Evolutionary conservation across 2,888 invertebrate species (phyloP), one percentile per base, ranked within the genome.

Genomic region (Eupithecia inturbata): DNA sequence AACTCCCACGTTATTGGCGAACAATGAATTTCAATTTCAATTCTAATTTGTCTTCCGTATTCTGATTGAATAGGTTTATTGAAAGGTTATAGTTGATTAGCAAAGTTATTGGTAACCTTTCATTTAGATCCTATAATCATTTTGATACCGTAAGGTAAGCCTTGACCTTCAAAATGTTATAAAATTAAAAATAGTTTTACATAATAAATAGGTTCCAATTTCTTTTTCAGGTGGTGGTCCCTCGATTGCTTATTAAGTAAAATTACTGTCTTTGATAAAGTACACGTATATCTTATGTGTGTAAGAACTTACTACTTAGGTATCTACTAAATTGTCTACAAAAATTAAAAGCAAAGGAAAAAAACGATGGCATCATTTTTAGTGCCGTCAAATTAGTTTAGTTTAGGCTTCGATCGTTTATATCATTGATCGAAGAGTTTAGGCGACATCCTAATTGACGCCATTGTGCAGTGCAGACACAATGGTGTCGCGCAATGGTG

Each of bases 11-110:
- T 77, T 67, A 77, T 73, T 75, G 68, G 53, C 49, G 73, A 76
- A 79, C 79, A 80, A 78, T 77, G 75, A 74, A 79, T 77, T 79
- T 77, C 77, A 77, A 76, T 78, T 78, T 74, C 68, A 77, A 75
- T 75, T 78, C 75, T 75, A 77, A 75, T 75, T 76, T 76, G 77
- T 75, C 73, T 78, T 72, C 74, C 71, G 71, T 70, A 72, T 72
- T 78, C 45, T 68, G 26, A 45, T 45, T 16, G 45, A 12, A 36
- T 33, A 19, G 45, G 45, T 28, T 62, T 12, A 19, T 64, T 64
- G 63, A 64, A 26, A 53, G n/a, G n/a, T 33, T 63, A 63, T 36
- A 22, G 63, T 64, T 64, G 63, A 64, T 33, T 64, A n/a, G 63
- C 16, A 36, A 10, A n/a, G 33, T 64, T 33, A 64, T 64, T 31